Evolutionary conservation across 2,113 vertebrate genomes (phyloP), one percentile per base, ranked within the genome.

Genomic region (Triplophysa dalaica): DNA sequence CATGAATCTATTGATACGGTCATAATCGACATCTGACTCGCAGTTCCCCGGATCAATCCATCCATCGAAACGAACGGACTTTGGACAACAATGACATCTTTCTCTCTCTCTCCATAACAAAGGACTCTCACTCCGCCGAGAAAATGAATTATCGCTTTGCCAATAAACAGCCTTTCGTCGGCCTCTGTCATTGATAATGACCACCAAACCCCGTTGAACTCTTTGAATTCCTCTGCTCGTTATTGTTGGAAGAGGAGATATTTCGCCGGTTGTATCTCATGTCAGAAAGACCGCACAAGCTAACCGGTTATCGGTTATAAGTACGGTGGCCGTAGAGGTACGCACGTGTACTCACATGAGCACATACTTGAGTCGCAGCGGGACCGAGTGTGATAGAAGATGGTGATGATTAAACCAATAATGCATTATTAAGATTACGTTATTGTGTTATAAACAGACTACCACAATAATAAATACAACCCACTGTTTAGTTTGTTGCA

Each of bases 311-410:
- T 54, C 73, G 66, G 70, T 79, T 4, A 4, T 29, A 63, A 41
- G 45, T 79, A 83, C 73, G 82, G 82, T 77, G 82, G 73, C 78
- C 73, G 67, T 48, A 24, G 19, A 66, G 78, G 75, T 60, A 45
- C 81, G 48, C 69, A 61, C 48, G 8, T 29, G 41, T 13, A 52
- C 54, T 58, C 8, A n/a, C 54, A n/a, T 58, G 2, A 10, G 17
- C 5, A 2, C 19, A 16, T 17, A 56, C 54, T 56, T 52, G 50
- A 52, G 19, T 58, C 19, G 1, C 11, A 16, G 41, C 2, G 12
- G 29, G 4, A 38, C 3, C 14, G 52, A 56, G 54, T n/a, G 19
- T n/a, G 19, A 56, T 1, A 56, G 54, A 52, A 14, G 14, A 52
- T 16, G 16, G 16, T 17, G 17, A 52, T 52, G 16, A 52, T 5